Conservation (phyloP, 2,888 invertebrate species). For the Cheilosia scutellata region DNA sequence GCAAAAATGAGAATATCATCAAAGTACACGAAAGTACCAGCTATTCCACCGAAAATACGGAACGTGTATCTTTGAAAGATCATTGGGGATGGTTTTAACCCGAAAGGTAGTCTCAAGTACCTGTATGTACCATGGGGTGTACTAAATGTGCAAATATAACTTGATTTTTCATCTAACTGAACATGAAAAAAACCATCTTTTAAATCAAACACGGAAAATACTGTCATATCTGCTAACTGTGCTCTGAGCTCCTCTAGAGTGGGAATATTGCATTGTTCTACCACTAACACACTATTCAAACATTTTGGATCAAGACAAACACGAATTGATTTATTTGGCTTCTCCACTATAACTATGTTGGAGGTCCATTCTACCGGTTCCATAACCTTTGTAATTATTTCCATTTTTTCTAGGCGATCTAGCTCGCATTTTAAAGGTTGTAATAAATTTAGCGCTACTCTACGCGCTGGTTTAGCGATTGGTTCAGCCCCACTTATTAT, state of each 20-base stretch:
- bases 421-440: slow-evolving; percentile 42
- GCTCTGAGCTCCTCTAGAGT: slow-evolving; percentile 45
- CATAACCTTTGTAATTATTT: slow-evolving; percentile 45
- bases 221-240: slow-evolving; percentile 21
- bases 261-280: slow-evolving; percentile 34
- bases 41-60: slow-evolving; percentile 45
- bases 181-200: slow-evolving; percentile 62
- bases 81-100: slow-evolving; percentile 43
- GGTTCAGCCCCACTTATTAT: slow-evolving; percentile 13
- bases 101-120: slow-evolving; percentile 42
- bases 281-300: slow-evolving; percentile 39
- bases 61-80: slow-evolving; percentile 71
- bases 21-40: slow-evolving; percentile 45
- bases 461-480: slow-evolving; percentile 44
- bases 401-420: slow-evolving; percentile 43
- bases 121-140: slow-evolving; percentile 22
- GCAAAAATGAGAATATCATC: slow-evolving; percentile 60
- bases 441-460: slow-evolving; percentile 38
- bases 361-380: slow-evolving; percentile 56
- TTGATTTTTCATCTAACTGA: slow-evolving; percentile 40
- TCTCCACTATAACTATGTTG: slow-evolving; percentile 59
- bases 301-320: slow-evolving; percentile 59
- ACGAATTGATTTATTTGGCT: slow-evolving; percentile 53
- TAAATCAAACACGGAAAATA: slow-evolving; percentile 55
- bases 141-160: slow-evolving; percentile 54